Percentiles rank a stretch among this genome's conserved stretches.
Evolutionary conservation across 1,140 invertebrate genomes (phyloP).

Genomic region (Leptinotarsa undecemlineata): DNA sequence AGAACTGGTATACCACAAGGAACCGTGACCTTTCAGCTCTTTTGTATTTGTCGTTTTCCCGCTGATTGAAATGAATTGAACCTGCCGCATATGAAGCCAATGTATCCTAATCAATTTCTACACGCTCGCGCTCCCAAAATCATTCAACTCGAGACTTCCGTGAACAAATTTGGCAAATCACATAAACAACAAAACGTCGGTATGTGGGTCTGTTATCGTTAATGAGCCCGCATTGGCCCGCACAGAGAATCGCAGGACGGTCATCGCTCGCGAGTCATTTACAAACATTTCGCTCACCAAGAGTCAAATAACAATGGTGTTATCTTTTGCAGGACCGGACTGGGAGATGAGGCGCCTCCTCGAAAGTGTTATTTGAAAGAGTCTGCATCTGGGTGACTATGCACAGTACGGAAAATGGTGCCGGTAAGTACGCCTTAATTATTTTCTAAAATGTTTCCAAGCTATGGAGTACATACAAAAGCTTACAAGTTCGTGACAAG

Average conservation of each 20-base stretch:
- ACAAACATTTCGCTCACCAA: constrained; percentile 16
- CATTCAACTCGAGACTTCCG: neutral
- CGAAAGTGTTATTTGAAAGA: neutral
- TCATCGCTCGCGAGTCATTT: constrained; percentile 15
- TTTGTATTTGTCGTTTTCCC: no score
- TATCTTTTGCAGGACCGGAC: constrained; percentile 22
- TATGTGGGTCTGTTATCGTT: constrained; percentile 21
- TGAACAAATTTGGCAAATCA: neutral
- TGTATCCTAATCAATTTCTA: no score
- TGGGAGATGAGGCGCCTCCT: constrained; percentile 20
- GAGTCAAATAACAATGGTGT: neutral
- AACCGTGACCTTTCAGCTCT: no score
- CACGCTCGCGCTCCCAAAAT: no score
- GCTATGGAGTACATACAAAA: no score
- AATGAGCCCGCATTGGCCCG: constrained; percentile 40
- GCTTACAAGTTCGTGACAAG: no score
- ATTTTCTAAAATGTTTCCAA: constrained; percentile 9
- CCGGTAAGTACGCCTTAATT: constrained; percentile 45
- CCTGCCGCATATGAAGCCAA: no score
- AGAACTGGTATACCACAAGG: no score
- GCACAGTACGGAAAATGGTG: constrained; percentile 55
- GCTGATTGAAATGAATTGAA: no score
- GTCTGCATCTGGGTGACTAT: constrained; percentile 42
- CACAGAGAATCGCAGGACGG: constrained; percentile 12
- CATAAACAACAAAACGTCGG: neutral